Evolutionary conservation across 2,888 invertebrate species (phyloP).

Genomic region (Marasmarcha lunaedactyla): DNA sequence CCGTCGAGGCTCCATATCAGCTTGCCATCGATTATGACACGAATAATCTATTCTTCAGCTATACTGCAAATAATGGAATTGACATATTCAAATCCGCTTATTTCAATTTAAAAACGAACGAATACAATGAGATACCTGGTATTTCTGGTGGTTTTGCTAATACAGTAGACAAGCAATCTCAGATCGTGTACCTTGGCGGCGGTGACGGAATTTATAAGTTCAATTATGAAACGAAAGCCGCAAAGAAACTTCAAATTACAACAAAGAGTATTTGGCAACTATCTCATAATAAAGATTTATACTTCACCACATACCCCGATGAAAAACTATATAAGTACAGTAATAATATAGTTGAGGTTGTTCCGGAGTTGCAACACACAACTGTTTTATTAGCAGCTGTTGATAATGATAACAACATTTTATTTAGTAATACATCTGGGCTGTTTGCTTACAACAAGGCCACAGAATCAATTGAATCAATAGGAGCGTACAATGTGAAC

Average conservation of each 20-base stretch:
- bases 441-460: conserved; percentile 20
- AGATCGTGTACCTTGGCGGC: conserved; percentile 40
- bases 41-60: conserved; percentile 42
- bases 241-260: conserved; percentile 22
- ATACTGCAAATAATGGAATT: conserved; percentile 14
- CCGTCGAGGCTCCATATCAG: conserved; percentile 35
- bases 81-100: conserved; percentile 27
- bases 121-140: conserved; percentile 25
- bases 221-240: conserved; percentile 26
- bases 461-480: not conserved
- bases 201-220: conserved; percentile 36
- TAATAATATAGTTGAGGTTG: conserved; percentile 13
- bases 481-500: conserved; percentile 19
- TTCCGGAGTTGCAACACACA: conserved; percentile 20
- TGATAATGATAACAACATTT: conserved; percentile 20
- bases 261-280: conserved; percentile 43
- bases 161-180: conserved; percentile 27
- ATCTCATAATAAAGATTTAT: conserved; percentile 36
- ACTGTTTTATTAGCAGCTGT: conserved; percentile 24
- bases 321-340: conserved; percentile 24
- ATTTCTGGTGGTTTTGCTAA: conserved; percentile 37
- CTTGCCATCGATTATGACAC: conserved; percentile 40
- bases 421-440: conserved; percentile 29
- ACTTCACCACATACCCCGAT: conserved; percentile 34
- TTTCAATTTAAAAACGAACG: conserved; percentile 32